Evolutionary conservation across 2,888 invertebrate genomes (phyloP).

Genomic region (Gastrophysa polygoni): DNA sequence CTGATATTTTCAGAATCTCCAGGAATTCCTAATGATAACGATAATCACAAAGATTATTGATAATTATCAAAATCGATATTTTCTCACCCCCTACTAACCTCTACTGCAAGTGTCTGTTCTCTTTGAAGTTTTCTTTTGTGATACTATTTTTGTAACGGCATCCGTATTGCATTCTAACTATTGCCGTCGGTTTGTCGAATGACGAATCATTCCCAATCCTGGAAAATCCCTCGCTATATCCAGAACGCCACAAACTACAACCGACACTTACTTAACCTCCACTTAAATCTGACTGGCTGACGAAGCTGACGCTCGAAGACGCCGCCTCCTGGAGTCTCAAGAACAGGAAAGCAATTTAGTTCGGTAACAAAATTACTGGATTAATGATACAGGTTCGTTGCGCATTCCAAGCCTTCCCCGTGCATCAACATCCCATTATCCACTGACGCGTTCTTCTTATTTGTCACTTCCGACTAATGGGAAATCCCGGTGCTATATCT

Average conservation of each 20-base stretch:
- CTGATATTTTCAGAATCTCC: too few relatives aligned
- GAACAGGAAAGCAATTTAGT: conserved; percentile 15
- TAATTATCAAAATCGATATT: too few relatives aligned
- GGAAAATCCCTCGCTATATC: too few relatives aligned
- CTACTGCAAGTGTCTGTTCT: too few relatives aligned
- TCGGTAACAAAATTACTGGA: conserved; percentile 11
- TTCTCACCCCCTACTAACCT: too few relatives aligned
- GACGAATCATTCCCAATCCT: too few relatives aligned
- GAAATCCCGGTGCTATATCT: background rate
- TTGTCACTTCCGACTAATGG: background rate
- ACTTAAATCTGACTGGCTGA: conserved; percentile 6
- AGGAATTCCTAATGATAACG: too few relatives aligned
- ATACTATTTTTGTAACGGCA: too few relatives aligned
- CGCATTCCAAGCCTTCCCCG: background rate
- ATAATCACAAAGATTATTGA: too few relatives aligned
- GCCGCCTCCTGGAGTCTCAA: conserved; percentile 3
- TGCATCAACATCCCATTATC: conserved; percentile 9
- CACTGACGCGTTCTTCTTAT: background rate
- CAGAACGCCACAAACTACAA: background rate
- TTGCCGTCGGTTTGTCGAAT: too few relatives aligned
- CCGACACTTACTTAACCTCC: background rate
- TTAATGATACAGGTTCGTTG: conserved; percentile 12
- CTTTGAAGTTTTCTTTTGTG: too few relatives aligned
- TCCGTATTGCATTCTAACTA: too few relatives aligned
- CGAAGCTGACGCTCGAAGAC: background rate